phyloP scores from a whole-genome alignment of 2,888 invertebrate genomes.

The Melanophora roralis region DNA sequence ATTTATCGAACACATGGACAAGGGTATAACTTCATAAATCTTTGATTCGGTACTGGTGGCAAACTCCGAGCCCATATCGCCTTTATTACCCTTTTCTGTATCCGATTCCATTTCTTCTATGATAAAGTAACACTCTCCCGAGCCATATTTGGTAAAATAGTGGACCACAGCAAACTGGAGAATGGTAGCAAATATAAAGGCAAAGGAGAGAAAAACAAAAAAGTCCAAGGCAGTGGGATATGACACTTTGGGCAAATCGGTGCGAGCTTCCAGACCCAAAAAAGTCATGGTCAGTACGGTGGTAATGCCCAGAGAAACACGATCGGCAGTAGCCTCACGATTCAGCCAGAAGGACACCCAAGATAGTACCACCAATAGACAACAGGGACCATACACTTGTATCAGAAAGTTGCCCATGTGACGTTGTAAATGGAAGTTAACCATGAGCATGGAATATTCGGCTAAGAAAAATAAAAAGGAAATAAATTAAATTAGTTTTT shows the following conservation, averaged over 20 bases:
- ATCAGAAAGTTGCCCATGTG: constrained; percentile 92
- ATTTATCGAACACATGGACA: constrained; percentile 80
- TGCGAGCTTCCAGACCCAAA: constrained; percentile 86
- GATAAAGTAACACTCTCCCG: constrained; percentile 86
- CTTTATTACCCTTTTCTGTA: constrained; percentile 74
- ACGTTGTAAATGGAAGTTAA: constrained; percentile 86
- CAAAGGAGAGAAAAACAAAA: constrained; percentile 88
- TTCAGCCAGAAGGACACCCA: constrained; percentile 94
- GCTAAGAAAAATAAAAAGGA: constrained; percentile 75
- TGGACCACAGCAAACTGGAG: constrained; percentile 91
- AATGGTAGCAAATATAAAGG: constrained; percentile 88
- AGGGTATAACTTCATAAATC: constrained; percentile 81
- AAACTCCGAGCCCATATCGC: constrained; percentile 70
- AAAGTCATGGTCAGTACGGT: constrained; percentile 92
- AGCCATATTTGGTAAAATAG: constrained; percentile 90
- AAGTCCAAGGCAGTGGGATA: constrained; percentile 92
- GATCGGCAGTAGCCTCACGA: constrained; percentile 88
- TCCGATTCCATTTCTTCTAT: constrained; percentile 81
- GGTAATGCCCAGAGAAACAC: constrained; percentile 88
- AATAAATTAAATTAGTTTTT: background rate
- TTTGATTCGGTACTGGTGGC: constrained; percentile 74
- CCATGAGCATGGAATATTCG: constrained; percentile 84
- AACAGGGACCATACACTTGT: constrained; percentile 91
- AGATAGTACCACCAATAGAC: constrained; percentile 88
- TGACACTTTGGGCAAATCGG: constrained; percentile 89